These are phyloP conservation scores for Bradypus variegatus DNA, from an alignment of 2,797 vertebrate genomes.

Conservation along the genomic window DNA sequence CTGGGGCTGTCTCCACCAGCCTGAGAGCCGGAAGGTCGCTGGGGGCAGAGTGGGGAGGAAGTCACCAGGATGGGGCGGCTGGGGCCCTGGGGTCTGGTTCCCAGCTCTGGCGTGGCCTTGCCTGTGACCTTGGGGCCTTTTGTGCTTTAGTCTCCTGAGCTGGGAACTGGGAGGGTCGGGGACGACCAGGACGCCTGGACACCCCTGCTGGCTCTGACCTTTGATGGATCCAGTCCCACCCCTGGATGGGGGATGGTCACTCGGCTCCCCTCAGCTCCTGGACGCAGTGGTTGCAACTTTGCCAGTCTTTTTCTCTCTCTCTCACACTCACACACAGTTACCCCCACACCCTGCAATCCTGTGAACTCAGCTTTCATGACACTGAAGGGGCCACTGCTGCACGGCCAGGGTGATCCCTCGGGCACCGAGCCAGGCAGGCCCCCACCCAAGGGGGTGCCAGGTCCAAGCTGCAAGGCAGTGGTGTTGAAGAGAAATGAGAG, in stretches of 20 bases:
- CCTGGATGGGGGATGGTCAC: neutral
- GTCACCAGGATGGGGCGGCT: no score
- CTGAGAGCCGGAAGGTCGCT: neutral
- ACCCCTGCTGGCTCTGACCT: accelerated
- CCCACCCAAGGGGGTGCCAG: neutral
- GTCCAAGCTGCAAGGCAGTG: neutral
- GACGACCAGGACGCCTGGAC: neutral
- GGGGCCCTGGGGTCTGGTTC: neutral
- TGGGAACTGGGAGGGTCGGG: neutral
- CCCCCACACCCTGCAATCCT: no score
- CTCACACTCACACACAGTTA: no score
- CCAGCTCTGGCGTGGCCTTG: no score
- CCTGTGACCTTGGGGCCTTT: no score
- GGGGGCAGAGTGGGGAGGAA: neutral
- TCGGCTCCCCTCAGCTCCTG: neutral
- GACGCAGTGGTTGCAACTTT: neutral
- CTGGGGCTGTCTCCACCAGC: neutral
- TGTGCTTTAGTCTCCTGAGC: neutral
- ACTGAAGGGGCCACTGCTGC: neutral
- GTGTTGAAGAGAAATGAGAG: neutral
- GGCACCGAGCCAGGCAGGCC: neutral
- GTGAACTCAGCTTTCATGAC: no score
- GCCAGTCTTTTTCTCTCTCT: accelerated
- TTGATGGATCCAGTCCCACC: neutral
- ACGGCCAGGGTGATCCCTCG: neutral